Base-by-base conservation (phyloP, 2,113 vertebrate genomes). In the Nothocercus julius region DNA sequence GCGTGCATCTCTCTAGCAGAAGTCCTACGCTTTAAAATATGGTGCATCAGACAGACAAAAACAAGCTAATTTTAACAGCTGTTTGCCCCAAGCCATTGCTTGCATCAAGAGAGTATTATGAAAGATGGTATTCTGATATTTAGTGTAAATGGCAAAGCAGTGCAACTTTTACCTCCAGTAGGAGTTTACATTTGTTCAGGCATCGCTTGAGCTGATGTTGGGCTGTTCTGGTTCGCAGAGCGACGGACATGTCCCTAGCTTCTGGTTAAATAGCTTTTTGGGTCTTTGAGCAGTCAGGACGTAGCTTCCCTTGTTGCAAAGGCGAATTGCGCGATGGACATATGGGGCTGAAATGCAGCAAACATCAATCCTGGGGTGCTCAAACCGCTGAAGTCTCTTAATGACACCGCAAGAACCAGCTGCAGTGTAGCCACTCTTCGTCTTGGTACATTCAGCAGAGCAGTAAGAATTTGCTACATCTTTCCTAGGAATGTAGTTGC, bases 11-110 rank as follows among this genome's bases (percentile, higher is more conserved):
- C 86, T 92, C 42, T 77, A 68, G 64, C 76, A 84, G 77, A 77
- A 94, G n/a, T 85, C 63, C 5, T 3, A 69, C 89, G 75, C 79
- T 92, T 96, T 94, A 64, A 85, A 85, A 82, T 49, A 18, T 2
- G 9, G 82, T 82, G 75, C 81, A 91, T 91, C 84, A 92, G n/a
- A 56, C 36, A 40, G 73, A 76, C 49, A 76, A 87, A 94, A 87
- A 3, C 49, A 82, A 93, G 84, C 92, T 95, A 89, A 95, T 93
- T 97, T 94, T 96, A 92, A 93, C 93, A 93, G 87, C 82, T 93
- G 44, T 77, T 96, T 89, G 91, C 84, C 94, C 89, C 67, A 42
- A 92, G 95, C 89, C 75, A 82, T 89, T 92, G 91, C 62, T 67
- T 82, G 59, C 78, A 59, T 87, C 75, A 67, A 76, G 72, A 79